These are phyloP conservation scores for Drosophila azteca DNA, from an alignment of 1,140 invertebrate species.

Conservation along the genomic window DNA sequence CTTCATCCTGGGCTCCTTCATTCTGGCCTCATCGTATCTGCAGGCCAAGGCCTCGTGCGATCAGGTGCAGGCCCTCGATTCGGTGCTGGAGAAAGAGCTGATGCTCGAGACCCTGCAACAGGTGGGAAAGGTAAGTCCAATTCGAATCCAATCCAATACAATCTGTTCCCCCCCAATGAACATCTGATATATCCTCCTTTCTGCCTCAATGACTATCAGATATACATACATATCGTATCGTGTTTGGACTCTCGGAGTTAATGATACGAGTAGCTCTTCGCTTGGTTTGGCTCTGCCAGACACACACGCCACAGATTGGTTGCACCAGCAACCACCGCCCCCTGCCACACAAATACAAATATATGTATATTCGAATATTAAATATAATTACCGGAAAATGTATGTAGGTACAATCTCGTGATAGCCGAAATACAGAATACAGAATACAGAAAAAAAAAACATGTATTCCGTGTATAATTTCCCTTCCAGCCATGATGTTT, in stretches of 20 bases:
- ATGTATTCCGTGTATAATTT: conserved; percentile 33
- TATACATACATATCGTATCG: conserved; percentile 51
- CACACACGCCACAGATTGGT: conserved; percentile 55
- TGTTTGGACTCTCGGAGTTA: conserved; percentile 30
- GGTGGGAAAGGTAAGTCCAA: conserved; percentile 84
- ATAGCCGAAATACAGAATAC: conserved; percentile 11
- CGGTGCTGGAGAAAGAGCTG: conserved; percentile 87
- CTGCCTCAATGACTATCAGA: conserved; percentile 41
- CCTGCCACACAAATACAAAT: conserved; percentile 17
- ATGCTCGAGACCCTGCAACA: conserved; percentile 86
- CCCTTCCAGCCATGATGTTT: conserved; percentile 30
- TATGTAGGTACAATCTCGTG: conserved; percentile 56
- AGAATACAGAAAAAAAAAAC: conserved; percentile 11
- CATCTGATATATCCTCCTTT: conserved; percentile 22
- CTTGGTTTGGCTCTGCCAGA: conserved; percentile 52
- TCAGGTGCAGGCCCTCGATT: conserved; percentile 87
- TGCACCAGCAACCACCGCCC: conserved; percentile 14
- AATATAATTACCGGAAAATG: conserved; percentile 81
- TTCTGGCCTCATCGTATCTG: conserved; percentile 92
- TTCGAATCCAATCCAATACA: conserved; percentile 15
- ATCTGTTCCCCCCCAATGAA: conserved; percentile 39
- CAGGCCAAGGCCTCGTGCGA: conserved; percentile 89
- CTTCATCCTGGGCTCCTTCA: conserved; percentile 90
- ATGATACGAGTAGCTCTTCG: conserved; percentile 38
- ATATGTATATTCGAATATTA: conserved; percentile 71